Evolutionary conservation across 2,888 invertebrate species (phyloP), one percentile per base, ranked within the genome.

Genomic region (Acronicta aceris): DNA sequence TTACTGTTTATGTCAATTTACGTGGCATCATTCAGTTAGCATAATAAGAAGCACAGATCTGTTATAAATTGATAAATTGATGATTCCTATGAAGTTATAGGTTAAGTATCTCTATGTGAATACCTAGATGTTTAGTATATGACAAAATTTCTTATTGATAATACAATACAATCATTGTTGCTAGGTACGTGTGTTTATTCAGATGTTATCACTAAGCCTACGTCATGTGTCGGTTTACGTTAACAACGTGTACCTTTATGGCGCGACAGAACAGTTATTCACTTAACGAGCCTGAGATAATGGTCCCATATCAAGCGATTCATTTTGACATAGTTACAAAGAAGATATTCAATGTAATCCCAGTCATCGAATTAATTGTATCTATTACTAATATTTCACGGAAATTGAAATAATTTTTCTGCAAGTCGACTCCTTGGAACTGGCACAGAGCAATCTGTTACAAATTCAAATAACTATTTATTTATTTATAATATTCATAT

Each of bases 41-140:
- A 76, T 79, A 74, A 75, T 77, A 67, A 52, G 59, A 65, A 76
- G 63, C 71, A 66, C 59, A 75, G 81, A 83, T 83, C 76, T 83
- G 80, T 74, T 81, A 61, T 69, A 63, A 66, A 33, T 66, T 67
- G 67, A 67, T 71, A 70, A 69, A 57, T 49, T 65, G 65, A 76
- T 71, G 80, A 83, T 84, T 84, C 82, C 83, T 83, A 80, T 74
- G 60, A 59, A 74, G 38, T 65, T 61, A 48, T 66, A 72, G 58
- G 59, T 71, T 71, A 68, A 63, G 61, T 71, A 55, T 58, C 63
- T 75, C 64, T 69, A 65, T 64, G 61, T 62, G 47, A 66, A 63
- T 73, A n/a, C n/a, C n/a, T n/a, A 72, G 50, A 60, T 50, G 21
- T 53, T 79, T 75, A 71, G 73, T 59, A 61, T 63, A 70, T 77